Percentiles rank a stretch among this genome's conserved stretches.
phyloP scores from a whole-genome alignment of 2,888 invertebrate genomes.

The Brenthis ino region DNA sequence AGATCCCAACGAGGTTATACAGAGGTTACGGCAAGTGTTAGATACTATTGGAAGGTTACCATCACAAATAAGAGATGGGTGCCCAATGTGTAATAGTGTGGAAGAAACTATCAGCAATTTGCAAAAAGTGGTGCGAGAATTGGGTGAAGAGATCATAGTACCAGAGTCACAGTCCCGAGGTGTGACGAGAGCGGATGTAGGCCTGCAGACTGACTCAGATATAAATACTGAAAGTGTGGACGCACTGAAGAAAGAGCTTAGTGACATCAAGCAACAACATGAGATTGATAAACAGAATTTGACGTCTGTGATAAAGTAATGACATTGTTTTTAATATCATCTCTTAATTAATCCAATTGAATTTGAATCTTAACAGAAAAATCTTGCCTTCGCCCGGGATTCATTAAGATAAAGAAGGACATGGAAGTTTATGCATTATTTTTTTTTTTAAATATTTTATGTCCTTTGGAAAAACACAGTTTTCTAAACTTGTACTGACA shows the following conservation, averaged over 20 bases:
- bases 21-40: conserved; percentile 12
- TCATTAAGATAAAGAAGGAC: too few relatives aligned
- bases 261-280: conserved; percentile 49
- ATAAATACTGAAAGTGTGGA: conserved; percentile 24
- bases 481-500: too few relatives aligned
- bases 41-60: conserved; percentile 13
- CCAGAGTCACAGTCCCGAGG: background rate
- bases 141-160: background rate
- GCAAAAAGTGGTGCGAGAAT: conserved; percentile 16
- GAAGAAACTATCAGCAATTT: background rate
- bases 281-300: conserved; percentile 63
- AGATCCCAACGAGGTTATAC: conserved; percentile 9
- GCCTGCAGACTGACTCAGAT: conserved; percentile 26
- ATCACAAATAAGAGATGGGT: conserved; percentile 3
- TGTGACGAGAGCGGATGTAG: conserved; percentile 30
- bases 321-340: background rate
- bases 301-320: conserved; percentile 53
- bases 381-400: too few relatives aligned
- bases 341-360: background rate
- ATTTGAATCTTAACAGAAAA: background rate
- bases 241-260: conserved; percentile 41
- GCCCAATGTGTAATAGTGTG: conserved; percentile 9
- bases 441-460: too few relatives aligned
- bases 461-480: too few relatives aligned
- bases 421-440: too few relatives aligned